phyloP scores from a whole-genome alignment of 2,797 vertebrate genomes.

The Otus scops region DNA sequence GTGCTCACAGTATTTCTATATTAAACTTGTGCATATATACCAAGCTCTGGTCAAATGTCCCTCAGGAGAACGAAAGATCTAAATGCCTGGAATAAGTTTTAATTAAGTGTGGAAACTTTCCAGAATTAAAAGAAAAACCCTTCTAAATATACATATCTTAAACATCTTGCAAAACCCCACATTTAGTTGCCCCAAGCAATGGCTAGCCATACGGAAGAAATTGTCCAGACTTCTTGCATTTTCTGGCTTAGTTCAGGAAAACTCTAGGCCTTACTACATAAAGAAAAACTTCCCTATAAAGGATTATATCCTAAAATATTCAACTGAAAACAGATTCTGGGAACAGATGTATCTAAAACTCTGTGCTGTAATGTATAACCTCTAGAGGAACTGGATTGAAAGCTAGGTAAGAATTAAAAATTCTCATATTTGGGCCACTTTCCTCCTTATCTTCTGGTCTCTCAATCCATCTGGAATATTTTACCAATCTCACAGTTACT shows the following conservation, averaged over 20 bases:
- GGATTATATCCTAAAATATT: slow-evolving; percentile 9
- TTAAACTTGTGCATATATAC: background rate
- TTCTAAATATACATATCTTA: slow-evolving; percentile 19
- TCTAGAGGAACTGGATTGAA: background rate
- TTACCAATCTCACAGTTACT: background rate
- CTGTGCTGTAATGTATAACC: background rate
- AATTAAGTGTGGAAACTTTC: slow-evolving; percentile 7
- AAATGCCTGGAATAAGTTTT: background rate
- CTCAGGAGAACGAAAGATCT: background rate
- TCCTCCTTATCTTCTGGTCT: background rate
- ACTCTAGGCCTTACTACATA: slow-evolving; percentile 12
- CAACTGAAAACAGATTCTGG: background rate
- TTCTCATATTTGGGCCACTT: background rate
- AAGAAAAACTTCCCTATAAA: background rate
- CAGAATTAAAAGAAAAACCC: background rate
- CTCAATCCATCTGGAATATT: background rate
- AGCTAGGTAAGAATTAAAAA: background rate
- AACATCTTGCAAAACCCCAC: background rate
- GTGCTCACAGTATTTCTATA: background rate
- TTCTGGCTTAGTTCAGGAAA: slow-evolving; percentile 52
- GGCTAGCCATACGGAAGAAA: slow-evolving; percentile 4
- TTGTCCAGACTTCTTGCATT: slow-evolving; percentile 4
- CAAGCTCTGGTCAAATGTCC: background rate
- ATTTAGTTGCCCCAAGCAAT: background rate
- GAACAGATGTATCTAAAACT: background rate